Evolutionary conservation across 2,113 vertebrate species (phyloP).

Genomic region (Chaetura pelagica): DNA sequence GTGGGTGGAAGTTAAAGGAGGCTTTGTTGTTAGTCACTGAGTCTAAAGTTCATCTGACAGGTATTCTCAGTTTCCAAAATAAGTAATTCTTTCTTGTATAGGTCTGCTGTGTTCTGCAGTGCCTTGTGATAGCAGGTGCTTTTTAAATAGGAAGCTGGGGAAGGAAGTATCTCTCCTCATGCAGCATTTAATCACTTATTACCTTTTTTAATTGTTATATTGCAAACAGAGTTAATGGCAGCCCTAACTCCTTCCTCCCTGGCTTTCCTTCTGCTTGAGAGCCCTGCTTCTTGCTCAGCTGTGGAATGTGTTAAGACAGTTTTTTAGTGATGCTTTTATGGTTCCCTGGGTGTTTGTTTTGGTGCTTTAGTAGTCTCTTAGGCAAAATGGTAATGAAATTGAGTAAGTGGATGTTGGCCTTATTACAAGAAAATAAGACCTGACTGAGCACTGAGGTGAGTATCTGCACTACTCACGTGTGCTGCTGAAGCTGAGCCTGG

Average conservation of each 20-base stretch:
- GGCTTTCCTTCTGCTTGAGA: not conserved
- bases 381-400: not conserved
- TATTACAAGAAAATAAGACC: not conserved
- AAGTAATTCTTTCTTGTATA: not conserved
- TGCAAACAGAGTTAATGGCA: not conserved
- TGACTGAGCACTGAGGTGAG: not conserved
- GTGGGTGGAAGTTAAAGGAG: not conserved
- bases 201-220: accelerated
- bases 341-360: not conserved
- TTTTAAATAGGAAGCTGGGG: not conserved
- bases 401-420: not conserved
- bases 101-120: not conserved
- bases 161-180: not conserved
- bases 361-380: not conserved
- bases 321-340: not conserved
- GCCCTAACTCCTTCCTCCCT: not conserved
- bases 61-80: not conserved
- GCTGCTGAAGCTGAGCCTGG: not conserved
- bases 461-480: accelerated
- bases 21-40: not conserved
- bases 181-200: accelerated
- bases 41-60: not conserved
- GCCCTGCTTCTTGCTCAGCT: not conserved
- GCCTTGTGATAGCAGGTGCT: not conserved
- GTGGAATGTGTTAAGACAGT: too few relatives aligned